A percentile compares a stretch with the other conserved stretches of the same genome.
Conservation (phyloP, 2,113 vertebrate species). For the Urocynchramus pylzowi region DNA sequence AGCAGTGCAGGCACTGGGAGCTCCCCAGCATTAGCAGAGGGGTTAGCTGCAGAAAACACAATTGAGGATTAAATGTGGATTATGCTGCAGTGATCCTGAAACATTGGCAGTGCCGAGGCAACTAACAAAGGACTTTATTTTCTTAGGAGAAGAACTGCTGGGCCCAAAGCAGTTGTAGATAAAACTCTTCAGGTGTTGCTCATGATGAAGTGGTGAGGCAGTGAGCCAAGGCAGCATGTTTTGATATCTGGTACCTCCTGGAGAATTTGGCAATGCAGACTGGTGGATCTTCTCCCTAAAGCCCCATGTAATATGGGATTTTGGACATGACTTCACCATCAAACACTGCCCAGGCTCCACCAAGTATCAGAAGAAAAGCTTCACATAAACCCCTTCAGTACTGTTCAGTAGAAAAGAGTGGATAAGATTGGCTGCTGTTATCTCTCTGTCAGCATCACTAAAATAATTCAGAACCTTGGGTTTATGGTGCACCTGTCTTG, state of each 20-base stretch:
- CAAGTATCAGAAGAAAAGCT: not conserved
- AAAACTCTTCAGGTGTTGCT: not conserved
- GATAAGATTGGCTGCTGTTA: not conserved
- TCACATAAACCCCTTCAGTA: not conserved
- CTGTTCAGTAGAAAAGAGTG: not conserved
- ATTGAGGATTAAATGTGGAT: conserved; percentile 9
- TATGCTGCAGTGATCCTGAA: not conserved
- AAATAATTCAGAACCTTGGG: not conserved
- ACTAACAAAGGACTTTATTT: not conserved
- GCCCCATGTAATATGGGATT: not conserved
- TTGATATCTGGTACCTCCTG: not conserved
- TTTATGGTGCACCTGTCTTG: not conserved
- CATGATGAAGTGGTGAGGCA: not conserved
- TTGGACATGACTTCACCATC: not conserved
- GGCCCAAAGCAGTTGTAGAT: not conserved
- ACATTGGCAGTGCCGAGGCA: not conserved
- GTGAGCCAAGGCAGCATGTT: not conserved
- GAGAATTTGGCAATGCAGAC: not conserved
- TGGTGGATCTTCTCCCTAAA: not conserved
- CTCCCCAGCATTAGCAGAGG: not conserved
- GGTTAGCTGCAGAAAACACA: conserved; percentile 3
- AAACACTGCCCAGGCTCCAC: not conserved
- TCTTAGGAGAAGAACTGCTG: not conserved
- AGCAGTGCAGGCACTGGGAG: not conserved
- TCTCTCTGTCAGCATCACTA: not conserved